Conservation (phyloP, 2,113 vertebrate genomes). For the Carassius carassius region DNA sequence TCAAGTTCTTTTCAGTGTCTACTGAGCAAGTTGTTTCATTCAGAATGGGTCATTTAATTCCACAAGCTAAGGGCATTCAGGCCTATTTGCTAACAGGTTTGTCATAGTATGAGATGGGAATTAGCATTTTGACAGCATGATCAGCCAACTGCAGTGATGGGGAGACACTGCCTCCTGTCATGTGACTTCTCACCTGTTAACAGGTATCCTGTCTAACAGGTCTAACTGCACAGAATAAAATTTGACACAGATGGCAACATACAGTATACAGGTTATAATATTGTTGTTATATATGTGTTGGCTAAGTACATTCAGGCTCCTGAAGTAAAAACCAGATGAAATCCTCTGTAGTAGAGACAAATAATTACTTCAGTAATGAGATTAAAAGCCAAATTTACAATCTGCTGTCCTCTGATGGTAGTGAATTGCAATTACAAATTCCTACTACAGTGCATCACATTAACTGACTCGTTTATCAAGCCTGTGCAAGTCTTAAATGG, state of each 20-base stretch:
- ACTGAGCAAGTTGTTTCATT: no score
- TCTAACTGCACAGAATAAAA: not conserved
- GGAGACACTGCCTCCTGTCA: no score
- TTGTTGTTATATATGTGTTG: not conserved
- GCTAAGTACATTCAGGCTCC: not conserved
- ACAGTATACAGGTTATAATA: not conserved
- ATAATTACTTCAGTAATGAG: not conserved
- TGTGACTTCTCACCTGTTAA: no score
- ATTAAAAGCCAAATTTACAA: not conserved
- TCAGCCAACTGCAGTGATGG: no score
- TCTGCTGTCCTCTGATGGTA: slow-evolving; percentile 54
- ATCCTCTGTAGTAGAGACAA: not conserved
- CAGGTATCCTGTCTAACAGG: no score
- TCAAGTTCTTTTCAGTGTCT: no score
- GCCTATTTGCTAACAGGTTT: no score
- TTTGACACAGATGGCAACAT: not conserved
- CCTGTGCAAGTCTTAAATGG: not conserved
- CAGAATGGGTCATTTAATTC: no score
- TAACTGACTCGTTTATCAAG: not conserved
- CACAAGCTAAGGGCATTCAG: no score
- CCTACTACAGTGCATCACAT: not conserved
- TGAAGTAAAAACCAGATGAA: not conserved
- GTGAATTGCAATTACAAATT: not conserved
- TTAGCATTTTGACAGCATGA: no score
- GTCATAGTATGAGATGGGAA: no score